Evolutionary conservation across 2,888 invertebrate genomes (phyloP), one percentile per base, ranked within the genome.

Genomic region (Silvanus unidentatus): DNA sequence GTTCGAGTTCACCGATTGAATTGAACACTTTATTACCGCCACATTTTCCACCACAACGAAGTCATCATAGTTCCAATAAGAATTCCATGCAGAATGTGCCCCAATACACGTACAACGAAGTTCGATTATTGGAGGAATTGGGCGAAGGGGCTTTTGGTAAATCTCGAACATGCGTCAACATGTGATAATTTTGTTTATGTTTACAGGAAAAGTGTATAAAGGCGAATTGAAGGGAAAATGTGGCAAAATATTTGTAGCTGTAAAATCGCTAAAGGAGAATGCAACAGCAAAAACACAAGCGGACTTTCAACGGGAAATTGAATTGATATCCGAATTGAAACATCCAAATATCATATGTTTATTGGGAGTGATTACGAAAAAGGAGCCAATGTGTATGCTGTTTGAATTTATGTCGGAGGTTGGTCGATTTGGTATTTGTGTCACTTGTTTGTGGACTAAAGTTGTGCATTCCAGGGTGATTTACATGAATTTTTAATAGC

Each of bases 261-360:
- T 97, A 1, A 97, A 97, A 70, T 94, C 95, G 0, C 71, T 97
- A 15, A 94, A 95, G 69, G 93, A 93, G 66, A 92, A 93, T 69
- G 93, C 94, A 1, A 88, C 88, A 28, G 81, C 88, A 0, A 95
- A 95, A 73, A 91, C 91, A 1, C 88, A 89, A 63, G 86, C 86
- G 50, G 96, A 96, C 70, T 97, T 97, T 69, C 83, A 88, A 64
- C 78, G 94, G 44, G 97, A 98, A 77, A 93, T 94, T 47, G 94
- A 94, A 69, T 76, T 95, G 42, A 94, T 97, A 77, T 90, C 93
- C 0, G 94, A 96, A 69, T 75, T 98, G 48, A 84, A 89, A 50
- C 98, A 98, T 75, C 90, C 92, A 1, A 96, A 98, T 69, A 93
- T 99, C 60, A 92, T 97, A 35, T 93, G 94, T 70, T 82, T 98